Percentiles rank a stretch among this genome's conserved stretches.
These are phyloP conservation scores for Heliconius ismenius DNA, from an alignment of 2,888 invertebrate species.

Conservation along the genomic window DNA sequence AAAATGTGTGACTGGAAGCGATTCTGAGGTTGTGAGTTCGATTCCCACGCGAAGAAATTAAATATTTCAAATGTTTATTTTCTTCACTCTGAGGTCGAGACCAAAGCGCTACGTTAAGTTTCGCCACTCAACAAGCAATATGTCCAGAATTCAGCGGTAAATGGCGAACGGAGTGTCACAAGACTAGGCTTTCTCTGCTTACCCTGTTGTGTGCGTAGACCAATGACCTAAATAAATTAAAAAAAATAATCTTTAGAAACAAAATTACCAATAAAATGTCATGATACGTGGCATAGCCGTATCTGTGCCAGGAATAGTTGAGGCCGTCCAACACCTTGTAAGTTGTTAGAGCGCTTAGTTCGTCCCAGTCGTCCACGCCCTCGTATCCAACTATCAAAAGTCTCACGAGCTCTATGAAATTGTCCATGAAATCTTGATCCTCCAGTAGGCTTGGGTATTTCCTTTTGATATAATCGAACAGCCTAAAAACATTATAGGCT, in stretches of 20 bases:
- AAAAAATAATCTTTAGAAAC: not conserved
- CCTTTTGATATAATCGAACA: conserved; percentile 44
- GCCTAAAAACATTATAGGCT: conserved; percentile 23
- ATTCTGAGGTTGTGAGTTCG: too few relatives aligned
- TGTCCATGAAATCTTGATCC: conserved; percentile 48
- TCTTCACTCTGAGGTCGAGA: too few relatives aligned
- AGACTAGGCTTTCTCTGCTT: too few relatives aligned
- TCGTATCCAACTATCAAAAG: conserved; percentile 49
- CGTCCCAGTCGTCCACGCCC: conserved; percentile 53
- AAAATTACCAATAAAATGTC: conserved; percentile 47
- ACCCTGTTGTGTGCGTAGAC: too few relatives aligned
- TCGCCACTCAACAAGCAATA: too few relatives aligned
- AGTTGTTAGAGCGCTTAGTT: conserved; percentile 46
- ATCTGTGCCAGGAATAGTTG: conserved; percentile 52
- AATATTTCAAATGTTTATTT: too few relatives aligned
- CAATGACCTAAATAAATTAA: too few relatives aligned
- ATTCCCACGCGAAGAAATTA: too few relatives aligned
- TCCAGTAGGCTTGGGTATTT: conserved; percentile 48
- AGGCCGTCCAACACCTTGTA: conserved; percentile 49
- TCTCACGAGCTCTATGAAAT: conserved; percentile 49
- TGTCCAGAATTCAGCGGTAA: too few relatives aligned
- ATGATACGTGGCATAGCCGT: conserved; percentile 55
- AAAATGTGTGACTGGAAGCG: too few relatives aligned
- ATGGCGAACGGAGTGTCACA: too few relatives aligned
- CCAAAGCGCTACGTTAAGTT: too few relatives aligned